These are phyloP conservation scores for Polylopha cassiicola DNA, from an alignment of 2,888 invertebrate genomes.

Conservation along the genomic window DNA sequence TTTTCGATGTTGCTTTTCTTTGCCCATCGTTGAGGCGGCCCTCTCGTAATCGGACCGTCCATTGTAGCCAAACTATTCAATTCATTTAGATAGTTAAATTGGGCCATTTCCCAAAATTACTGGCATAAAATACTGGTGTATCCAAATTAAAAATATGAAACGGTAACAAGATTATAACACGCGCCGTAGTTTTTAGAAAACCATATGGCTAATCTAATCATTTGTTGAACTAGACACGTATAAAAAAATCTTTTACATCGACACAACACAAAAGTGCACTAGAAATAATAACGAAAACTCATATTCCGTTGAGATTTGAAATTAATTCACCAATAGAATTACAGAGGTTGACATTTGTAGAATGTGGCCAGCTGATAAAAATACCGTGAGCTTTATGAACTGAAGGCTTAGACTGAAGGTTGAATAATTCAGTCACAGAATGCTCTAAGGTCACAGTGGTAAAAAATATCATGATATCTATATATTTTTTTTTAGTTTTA, in stretches of 20 bases:
- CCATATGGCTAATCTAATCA: no score
- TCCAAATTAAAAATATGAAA: no score
- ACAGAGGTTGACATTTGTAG: conserved; percentile 7
- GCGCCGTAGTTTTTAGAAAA: no score
- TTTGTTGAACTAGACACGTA: no score
- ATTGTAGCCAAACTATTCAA: conserved; percentile 85
- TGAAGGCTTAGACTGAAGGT: no score
- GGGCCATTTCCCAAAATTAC: conserved; percentile 78
- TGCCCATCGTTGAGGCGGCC: conserved; percentile 88
- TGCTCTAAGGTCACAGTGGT: no score
- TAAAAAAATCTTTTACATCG: conserved; percentile 13
- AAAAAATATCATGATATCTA: no score
- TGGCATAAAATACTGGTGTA: no score
- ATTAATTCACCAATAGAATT: conserved; percentile 12
- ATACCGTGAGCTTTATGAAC: not conserved
- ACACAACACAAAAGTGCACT: conserved; percentile 16
- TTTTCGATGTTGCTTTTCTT: conserved; percentile 83
- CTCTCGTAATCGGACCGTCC: conserved; percentile 87
- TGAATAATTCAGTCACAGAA: no score
- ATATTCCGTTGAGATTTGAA: conserved; percentile 33
- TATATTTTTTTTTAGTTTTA: no score
- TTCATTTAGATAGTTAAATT: conserved; percentile 88
- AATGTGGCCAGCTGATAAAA: conserved; percentile 7
- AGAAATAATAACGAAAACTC: conserved; percentile 17
- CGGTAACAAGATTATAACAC: no score